phyloP scores from a whole-genome alignment of 2,888 invertebrate species.

The Euplexia lucipara region DNA sequence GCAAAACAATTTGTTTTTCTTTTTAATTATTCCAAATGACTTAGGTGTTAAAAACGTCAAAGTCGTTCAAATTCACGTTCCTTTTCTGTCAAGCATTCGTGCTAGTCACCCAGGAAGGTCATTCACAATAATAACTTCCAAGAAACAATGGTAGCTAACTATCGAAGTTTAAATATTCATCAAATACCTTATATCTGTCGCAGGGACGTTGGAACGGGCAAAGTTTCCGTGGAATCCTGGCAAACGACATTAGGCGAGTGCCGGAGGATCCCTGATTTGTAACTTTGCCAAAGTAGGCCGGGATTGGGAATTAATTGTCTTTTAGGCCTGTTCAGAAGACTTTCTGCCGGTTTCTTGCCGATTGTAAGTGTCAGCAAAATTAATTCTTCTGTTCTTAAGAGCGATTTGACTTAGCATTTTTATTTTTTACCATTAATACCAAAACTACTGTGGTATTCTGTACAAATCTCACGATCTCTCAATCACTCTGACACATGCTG shows the following conservation, averaged over 20 bases:
- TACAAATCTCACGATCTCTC: no score
- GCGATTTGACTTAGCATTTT: slow-evolving; percentile 46
- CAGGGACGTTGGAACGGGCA: slow-evolving; percentile 57
- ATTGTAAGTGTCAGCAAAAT: slow-evolving; percentile 58
- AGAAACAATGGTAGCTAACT: slow-evolving; percentile 63
- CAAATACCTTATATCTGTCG: slow-evolving; percentile 68
- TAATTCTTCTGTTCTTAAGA: slow-evolving; percentile 64
- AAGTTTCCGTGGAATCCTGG: slow-evolving; percentile 63
- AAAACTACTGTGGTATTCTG: no score
- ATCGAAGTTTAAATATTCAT: slow-evolving; percentile 70
- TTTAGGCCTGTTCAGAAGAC: slow-evolving; percentile 64
- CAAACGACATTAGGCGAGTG: slow-evolving; percentile 66
- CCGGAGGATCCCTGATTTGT: slow-evolving; percentile 76
- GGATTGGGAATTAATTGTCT: slow-evolving; percentile 80
- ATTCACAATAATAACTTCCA: slow-evolving; percentile 57
- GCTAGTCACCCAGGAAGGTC: slow-evolving; percentile 23
- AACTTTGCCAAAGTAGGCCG: slow-evolving; percentile 72
- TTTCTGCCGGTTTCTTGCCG: slow-evolving; percentile 58
- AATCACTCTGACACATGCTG: no score
- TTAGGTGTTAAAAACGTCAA: no score
- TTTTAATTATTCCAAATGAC: no score
- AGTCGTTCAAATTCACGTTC: no score
- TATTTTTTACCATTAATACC: slow-evolving; percentile 18
- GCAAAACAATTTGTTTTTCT: no score
- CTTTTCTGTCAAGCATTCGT: no score